These are phyloP conservation scores for Craseonycteris thonglongyai DNA, from an alignment of 2,113 vertebrate species.

Conservation along the genomic window DNA sequence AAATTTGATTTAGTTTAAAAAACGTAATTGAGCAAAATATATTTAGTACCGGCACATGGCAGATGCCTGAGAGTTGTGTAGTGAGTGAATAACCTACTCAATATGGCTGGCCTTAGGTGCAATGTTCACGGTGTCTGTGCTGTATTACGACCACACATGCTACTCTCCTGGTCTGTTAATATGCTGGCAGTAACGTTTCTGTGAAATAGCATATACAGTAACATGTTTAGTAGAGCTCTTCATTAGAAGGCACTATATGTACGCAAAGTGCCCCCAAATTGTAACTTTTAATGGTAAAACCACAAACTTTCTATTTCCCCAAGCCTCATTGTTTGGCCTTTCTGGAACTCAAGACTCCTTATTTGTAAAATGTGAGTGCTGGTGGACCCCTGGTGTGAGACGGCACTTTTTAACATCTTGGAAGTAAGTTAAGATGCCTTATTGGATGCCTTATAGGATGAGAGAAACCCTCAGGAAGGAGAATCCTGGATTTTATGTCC, in stretches of 20 bases:
- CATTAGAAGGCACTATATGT: not conserved
- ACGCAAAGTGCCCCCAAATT: not conserved
- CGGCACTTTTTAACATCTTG: not conserved
- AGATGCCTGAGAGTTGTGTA: not conserved
- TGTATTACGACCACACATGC: rapidly evolving
- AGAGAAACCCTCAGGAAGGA: not conserved
- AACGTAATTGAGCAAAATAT: not conserved
- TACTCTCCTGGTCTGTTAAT: not conserved
- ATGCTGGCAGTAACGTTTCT: not conserved
- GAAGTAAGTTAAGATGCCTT: not conserved
- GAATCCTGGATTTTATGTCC: not conserved
- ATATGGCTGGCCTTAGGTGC: not conserved
- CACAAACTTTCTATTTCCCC: not conserved
- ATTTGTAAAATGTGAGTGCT: not conserved
- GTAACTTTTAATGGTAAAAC: not conserved
- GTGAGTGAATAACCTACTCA: not conserved
- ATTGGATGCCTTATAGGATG: not conserved
- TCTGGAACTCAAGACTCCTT: not conserved
- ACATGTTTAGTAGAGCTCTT: not conserved
- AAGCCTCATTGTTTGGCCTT: not conserved
- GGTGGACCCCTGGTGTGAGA: not conserved
- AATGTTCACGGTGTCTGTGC: rapidly evolving
- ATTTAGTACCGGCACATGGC: not conserved
- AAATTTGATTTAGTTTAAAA: not conserved
- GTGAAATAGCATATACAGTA: not conserved